Evolutionary conservation across 2,113 vertebrate genomes (phyloP), one percentile per base, ranked within the genome.

Genomic region (Pangasianodon gigas): DNA sequence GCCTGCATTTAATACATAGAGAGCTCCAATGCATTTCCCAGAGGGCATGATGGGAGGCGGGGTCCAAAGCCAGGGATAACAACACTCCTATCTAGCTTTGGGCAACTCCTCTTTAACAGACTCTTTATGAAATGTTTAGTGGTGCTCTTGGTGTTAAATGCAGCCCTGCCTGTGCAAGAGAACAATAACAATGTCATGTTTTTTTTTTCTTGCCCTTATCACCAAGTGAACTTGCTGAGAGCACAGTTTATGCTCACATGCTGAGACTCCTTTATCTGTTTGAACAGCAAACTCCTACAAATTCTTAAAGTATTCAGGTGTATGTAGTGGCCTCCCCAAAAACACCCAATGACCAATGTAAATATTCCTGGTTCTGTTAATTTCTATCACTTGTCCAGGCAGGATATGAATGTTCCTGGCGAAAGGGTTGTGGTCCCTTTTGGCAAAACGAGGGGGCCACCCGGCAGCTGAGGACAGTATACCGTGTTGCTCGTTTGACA

Each of bases 391-490:
- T 84, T 90, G 84, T 77, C 51, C 80, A 90, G 85, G 93, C 93
- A 93, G 91, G 93, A 93, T 54, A 87, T 71, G n/a, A 89, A 85
- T 93, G 79, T 94, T 94, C 93, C 95, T 94, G 91, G 90, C 90
- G 91, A 94, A 94, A 95, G 91, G 95, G 94, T 94, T 94, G 90
- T 92, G 91, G 95, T 95, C 94, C 93, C 92, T 94, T 95, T 95
- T 95, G 93, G 92, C 92, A 91, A 95, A 95, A 95, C 91, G 93
- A 94, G 93, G 93, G 93, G 87, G 92, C 90, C 93, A 90, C 93
- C 94, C 91, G 93, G 93, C 94, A 92, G 93, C 90, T 91, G 80
- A 48, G 93, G 90, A 94, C 93, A 94, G 94, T 94, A 93, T 79
- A 92, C 93, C 88, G 89, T 51, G 85, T 95, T 94, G 94, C 94